Conservation (phyloP, 92 coral and sea anemone species). For the Anthopleura xanthogrammica region DNA sequence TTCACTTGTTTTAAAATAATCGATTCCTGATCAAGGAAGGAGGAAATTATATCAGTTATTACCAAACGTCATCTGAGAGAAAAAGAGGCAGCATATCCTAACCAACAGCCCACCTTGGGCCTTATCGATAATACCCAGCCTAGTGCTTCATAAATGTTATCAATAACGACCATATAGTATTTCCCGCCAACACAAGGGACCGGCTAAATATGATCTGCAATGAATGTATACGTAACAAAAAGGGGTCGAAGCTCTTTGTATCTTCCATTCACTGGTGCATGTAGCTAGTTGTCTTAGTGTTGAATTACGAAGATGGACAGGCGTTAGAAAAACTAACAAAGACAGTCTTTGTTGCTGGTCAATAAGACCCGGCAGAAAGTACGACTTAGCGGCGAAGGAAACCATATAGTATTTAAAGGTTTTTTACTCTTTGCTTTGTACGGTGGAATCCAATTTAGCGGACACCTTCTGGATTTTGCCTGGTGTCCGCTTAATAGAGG, state of each 20-base stretch:
- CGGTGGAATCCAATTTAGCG: no score
- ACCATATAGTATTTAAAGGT: no score
- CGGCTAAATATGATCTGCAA: neutral
- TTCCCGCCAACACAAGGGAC: neutral
- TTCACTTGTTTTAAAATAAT: neutral
- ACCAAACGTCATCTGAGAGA: neutral
- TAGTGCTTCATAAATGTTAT: neutral
- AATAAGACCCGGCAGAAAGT: no score
- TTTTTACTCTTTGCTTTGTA: no score
- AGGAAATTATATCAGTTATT: neutral
- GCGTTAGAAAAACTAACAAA: no score
- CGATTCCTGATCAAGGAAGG: neutral
- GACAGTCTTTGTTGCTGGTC: no score
- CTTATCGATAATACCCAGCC: conserved; percentile 1
- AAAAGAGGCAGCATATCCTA: neutral
- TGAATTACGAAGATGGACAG: neutral
- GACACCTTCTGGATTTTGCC: no score
- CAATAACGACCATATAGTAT: neutral
- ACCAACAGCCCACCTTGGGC: neutral
- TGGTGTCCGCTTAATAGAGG: no score
- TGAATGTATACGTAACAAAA: neutral
- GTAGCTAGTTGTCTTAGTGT: neutral
- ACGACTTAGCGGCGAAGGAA: no score
- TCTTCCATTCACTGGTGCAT: no score
- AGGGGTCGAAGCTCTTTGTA: neutral